Evolutionary conservation across 37 sponge, comb jelly and placozoan species (phyloP), one percentile per base, ranked within the genome.

Genomic region (Halichondria panicea): DNA sequence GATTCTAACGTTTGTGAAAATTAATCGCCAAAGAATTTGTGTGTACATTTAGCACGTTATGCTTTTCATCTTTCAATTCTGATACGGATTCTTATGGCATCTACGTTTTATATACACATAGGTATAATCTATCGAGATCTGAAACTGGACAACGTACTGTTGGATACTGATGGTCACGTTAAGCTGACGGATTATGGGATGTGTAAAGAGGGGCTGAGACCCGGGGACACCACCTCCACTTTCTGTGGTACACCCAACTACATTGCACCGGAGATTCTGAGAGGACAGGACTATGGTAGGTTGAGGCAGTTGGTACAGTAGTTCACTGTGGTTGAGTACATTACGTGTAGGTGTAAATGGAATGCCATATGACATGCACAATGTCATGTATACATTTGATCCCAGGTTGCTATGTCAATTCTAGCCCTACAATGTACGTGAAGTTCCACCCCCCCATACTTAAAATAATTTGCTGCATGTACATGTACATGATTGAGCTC

Each of bases 211-310:
- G 88, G 88, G 3, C 75, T 96, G n/a, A 63, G 81, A 7, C 81
- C 86, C 46, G 99, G 91, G 0, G 96, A 98, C 66, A 95, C 99
- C 24, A 98, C 99, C 25, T 81, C 75, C 71, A 98, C 99, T 33
- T 98, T 98, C 82, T 98, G 99, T 76, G 99, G 99, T 11, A 98
- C 99, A 31, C 99, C 99, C 9, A 93, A 98, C 77, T 98, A 98
- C 80, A 90, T 98, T 19, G 99, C 99, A 8, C 99, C 99, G 4
- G 99, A 98, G 83, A 90, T 98, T 64, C 82, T 96, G 12, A 70
- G 97, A 27, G 89, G 89, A 37, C 88, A 94, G 24, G 95, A 94
- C 48, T 97, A 94, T 68, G 89, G 94, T 83, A 8, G 71, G 83
- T 61, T 61, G 24, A 61, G 33, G 63, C 18, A 22, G 63, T 61